Base-by-base conservation (phyloP, 2,888 invertebrate genomes). In the Ophion costatus region DNA sequence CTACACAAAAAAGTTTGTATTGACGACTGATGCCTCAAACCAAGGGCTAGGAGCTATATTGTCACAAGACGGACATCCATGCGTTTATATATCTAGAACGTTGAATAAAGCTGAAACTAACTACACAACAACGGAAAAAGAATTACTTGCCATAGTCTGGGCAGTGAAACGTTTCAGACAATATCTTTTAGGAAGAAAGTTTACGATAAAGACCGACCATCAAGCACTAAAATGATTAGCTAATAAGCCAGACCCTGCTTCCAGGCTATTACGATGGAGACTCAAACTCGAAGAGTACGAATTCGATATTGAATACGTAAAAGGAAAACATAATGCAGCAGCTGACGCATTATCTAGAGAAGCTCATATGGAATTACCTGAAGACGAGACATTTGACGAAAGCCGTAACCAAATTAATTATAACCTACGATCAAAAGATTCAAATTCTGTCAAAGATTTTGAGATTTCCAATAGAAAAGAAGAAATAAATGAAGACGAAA, bases 31-130 rank as follows among this genome's bases (percentile, higher is more conserved):
- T 80, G 92, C 89, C 20, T 89, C 88, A 75, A 89, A 89, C 70
- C 88, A 84, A 78, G 92, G 89, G 14, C 87, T 90, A 64, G 91
- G 90, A 38, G 88, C 89, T 29, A 88, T 92, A 17, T 76, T 92
- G 4, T 89, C 91, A 4, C 93, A 93, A 86, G 88, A 87, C 1
- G 92, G 93, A 73, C 80, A 88, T 22, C 92, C 92, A 6, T 88
- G 92, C 24, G 89, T 91, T 24, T 93, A 90, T 80, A 90, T 91
- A 14, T 90, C 89, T 20, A 75, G 91, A 59, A 90, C 90, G 80
- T 80, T 88, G 85, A 84, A 82, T 56, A 80, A 82, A 51, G 80
- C 86, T 11, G 80, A 84, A 77, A 38, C 51, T 17, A 82, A 82
- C 59, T 86, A 90, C 57, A 79, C 83, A 14, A 88, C 88, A n/a